phyloP scores from a whole-genome alignment of 2,888 invertebrate genomes.

The Spisula solida region DNA sequence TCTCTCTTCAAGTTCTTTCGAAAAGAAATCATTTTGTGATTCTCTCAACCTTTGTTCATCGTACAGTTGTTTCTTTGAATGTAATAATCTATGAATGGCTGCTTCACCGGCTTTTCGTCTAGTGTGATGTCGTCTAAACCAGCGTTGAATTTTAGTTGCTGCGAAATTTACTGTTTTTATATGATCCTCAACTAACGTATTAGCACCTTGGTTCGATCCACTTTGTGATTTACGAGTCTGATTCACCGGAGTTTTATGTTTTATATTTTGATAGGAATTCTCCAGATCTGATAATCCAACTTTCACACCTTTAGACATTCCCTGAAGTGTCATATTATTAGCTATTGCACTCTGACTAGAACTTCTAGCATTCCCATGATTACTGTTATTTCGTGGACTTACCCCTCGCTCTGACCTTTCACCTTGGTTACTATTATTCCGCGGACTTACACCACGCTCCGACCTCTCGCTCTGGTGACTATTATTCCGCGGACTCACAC shows the following conservation, averaged over 20 bases:
- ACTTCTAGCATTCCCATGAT: slow-evolving; percentile 49
- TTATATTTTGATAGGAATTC: slow-evolving; percentile 87
- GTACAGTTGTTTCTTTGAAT: slow-evolving; percentile 81
- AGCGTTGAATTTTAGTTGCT: slow-evolving; percentile 85
- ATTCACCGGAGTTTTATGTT: slow-evolving; percentile 86
- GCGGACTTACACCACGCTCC: slow-evolving; percentile 47
- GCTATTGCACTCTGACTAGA: slow-evolving; percentile 78
- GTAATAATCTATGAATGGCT: slow-evolving; percentile 84
- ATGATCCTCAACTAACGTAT: slow-evolving; percentile 83
- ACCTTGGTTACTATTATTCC: slow-evolving; percentile 47
- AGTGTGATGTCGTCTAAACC: slow-evolving; percentile 80
- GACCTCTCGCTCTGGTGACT: slow-evolving; percentile 51
- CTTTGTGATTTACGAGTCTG: slow-evolving; percentile 77
- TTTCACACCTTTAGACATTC: slow-evolving; percentile 81
- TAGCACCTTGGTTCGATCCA: slow-evolving; percentile 62
- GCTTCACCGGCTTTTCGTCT: slow-evolving; percentile 79
- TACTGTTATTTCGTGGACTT: slow-evolving; percentile 50
- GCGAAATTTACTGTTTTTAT: slow-evolving; percentile 81
- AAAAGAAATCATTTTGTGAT: slow-evolving; percentile 72
- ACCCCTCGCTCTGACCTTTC: slow-evolving; percentile 51
- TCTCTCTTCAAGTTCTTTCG: slow-evolving; percentile 75
- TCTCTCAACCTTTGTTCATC: slow-evolving; percentile 73
- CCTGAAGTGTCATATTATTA: slow-evolving; percentile 85
- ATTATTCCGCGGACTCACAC: slow-evolving; percentile 49
- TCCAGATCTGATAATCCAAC: slow-evolving; percentile 84